Base-by-base conservation (phyloP, 2,113 vertebrate genomes). In the Anser brachyrhynchus region DNA sequence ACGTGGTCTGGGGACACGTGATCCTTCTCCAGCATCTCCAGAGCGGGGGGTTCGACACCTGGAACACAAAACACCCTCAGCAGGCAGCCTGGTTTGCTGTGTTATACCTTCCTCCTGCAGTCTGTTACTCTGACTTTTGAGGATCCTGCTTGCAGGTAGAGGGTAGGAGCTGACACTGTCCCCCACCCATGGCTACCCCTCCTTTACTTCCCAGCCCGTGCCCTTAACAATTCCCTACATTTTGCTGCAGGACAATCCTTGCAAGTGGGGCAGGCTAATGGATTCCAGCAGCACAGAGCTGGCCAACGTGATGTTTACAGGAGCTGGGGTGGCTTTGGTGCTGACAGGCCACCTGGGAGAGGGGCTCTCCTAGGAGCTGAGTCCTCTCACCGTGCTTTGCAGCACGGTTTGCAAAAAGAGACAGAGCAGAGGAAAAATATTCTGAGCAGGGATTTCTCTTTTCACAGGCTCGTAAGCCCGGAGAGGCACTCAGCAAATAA, bases 11-110 rank as follows among this genome's bases (percentile, higher is more conserved):
- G 97, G 97, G 93, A 98, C 97, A 98, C 98, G 3, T 92, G 98
- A 95, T 98, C 99, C 96, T 98, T 99, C 98, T 97, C 98, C 89
- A 98, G 74, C 52, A 89, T 74, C 74, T 98, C 97, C 96, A 98
- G 80, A 51, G 69, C 92, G 3, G 97, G 97, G 0, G 95, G 81
- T 64, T 95, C 95, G 43, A 97, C 85, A 74, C 96, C 98, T 98
- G 90, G 31, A 97, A 96, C 64, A 89, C 33, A 93, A 86, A 95
- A 81, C 0, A 2, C 67, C 49, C 65, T 95, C 71, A 89, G 54
- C 91, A 78, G 43, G 35, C 46, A 66, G 57, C 70, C 91, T 78
- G 69, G 4, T 26, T 82, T 65, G 28, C 62, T 77, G 11, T 55
- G 37, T 71, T 35, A 64, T 6, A 29, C 22, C 11, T 87, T 51